phyloP scores from a whole-genome alignment of 2,113 vertebrate genomes.

The Ptychochromis oligacanthus region DNA sequence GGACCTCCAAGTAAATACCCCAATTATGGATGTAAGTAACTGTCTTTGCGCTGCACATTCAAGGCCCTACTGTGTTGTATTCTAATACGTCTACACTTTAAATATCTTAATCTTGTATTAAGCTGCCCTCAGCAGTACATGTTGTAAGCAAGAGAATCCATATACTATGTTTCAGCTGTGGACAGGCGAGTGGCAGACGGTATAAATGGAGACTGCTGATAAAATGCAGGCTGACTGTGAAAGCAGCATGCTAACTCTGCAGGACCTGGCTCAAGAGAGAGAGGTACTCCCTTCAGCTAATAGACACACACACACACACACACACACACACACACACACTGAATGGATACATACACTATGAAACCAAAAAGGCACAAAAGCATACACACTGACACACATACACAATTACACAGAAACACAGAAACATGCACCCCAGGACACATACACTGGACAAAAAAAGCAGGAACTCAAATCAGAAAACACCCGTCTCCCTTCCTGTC shows the following conservation, averaged over 20 bases:
- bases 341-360: neutral
- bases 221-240: conserved; percentile 66
- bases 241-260: conserved; percentile 58
- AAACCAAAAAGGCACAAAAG: neutral
- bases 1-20: neutral
- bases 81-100: neutral
- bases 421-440: neutral
- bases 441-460: neutral
- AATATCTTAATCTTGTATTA: neutral
- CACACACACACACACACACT: conserved; percentile 8
- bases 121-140: neutral
- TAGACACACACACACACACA: neutral
- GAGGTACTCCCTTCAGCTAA: conserved; percentile 28
- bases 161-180: conserved; percentile 30
- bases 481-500: conserved; percentile 30
- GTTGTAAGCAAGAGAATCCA: conserved; percentile 9
- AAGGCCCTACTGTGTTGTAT: neutral
- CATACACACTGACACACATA: neutral
- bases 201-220: conserved; percentile 70
- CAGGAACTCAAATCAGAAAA: conserved; percentile 8
- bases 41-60: neutral
- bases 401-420: neutral
- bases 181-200: conserved; percentile 66
- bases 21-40: neutral
- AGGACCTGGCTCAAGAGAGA: conserved; percentile 63